Base-by-base conservation (phyloP, 2,113 vertebrate genomes). In the Arizona elegans region DNA sequence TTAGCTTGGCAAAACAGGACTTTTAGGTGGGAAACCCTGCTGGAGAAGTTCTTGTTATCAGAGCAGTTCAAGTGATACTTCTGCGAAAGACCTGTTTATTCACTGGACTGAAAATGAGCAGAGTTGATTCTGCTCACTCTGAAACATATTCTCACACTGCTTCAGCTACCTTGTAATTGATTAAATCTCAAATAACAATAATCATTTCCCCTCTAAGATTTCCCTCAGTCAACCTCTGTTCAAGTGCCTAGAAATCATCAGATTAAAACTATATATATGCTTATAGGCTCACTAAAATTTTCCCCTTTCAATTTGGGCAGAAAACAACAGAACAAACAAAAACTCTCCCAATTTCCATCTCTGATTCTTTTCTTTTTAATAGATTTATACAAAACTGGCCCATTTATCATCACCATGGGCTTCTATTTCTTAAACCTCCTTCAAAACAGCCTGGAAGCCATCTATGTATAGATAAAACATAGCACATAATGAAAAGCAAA, bases 251-350 rank as follows among this genome's bases (percentile, higher is more conserved):
- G 50, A 91, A 89, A 2, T 0, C 5, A 65, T 88, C n/a, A 33
- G 5, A 91, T 55, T 93, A 90, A 95, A 53, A 87, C 10, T 29
- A 38, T 92, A 47, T 81, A 33, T 5, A 91, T 90, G 13, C 2
- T 90, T 81, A 94, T 92, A 95, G 13, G 0, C 17, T 86, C 55
- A 90, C 90, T 9, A 91, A 75, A 95, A 93, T 15, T 8, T 58
- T 85, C 17, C n/a, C 86, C n/a, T 94, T 95, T 91, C 50, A 94
- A 91, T 33, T 94, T 54, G 53, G 88, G 15, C 88, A 92, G 26
- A 1, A 92, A 90, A 88, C 9, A 93, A 91, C 3, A 24, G 29
- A 70, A 38, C 91, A 90, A 95, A 94, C 8, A 92, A 93, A 8
- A 75, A 65, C 92, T 55, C 88, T 10, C 55, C 33, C 91, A 9